A percentile compares a stretch with the other conserved stretches of the same genome.
These are phyloP conservation scores for Morpho deidamia DNA, from an alignment of 2,888 invertebrate genomes.

Conservation along the genomic window DNA sequence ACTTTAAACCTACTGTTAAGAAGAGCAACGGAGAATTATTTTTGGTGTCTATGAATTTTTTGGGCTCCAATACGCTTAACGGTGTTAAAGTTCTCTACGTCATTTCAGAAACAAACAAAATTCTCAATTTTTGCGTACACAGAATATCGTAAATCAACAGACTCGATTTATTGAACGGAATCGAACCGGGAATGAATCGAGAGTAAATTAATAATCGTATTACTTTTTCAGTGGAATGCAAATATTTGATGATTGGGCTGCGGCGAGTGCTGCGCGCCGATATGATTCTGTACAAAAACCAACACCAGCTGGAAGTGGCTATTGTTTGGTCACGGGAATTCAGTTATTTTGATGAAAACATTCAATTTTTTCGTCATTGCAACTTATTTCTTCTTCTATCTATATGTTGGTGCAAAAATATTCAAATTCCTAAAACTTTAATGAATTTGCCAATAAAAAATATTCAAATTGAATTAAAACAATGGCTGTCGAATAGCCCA, in stretches of 20 bases:
- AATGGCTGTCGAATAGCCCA: too few species aligned
- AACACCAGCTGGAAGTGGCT: conserved; percentile 22
- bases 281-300: conserved; percentile 28
- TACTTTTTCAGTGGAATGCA: conserved; percentile 74
- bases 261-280: conserved; percentile 49
- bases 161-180: conserved; percentile 48
- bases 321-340: background rate
- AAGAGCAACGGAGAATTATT: too few species aligned
- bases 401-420: too few species aligned
- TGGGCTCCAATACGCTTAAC: too few species aligned
- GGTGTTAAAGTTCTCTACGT: background rate
- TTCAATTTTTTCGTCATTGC: too few species aligned
- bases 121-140: conserved; percentile 51
- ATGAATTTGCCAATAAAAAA: too few species aligned
- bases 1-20: too few species aligned
- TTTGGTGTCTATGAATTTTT: too few species aligned
- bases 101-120: conserved; percentile 38
- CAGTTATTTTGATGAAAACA: too few species aligned
- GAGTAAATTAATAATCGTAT: conserved; percentile 75
- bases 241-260: conserved; percentile 70
- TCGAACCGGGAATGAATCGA: conserved; percentile 58
- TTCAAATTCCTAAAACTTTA: too few species aligned
- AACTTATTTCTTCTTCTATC: too few species aligned
- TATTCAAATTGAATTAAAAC: too few species aligned
- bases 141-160: conserved; percentile 49